Evolutionary conservation across 2,888 invertebrate species (phyloP).

Genomic region (Phalera bucephala): DNA sequence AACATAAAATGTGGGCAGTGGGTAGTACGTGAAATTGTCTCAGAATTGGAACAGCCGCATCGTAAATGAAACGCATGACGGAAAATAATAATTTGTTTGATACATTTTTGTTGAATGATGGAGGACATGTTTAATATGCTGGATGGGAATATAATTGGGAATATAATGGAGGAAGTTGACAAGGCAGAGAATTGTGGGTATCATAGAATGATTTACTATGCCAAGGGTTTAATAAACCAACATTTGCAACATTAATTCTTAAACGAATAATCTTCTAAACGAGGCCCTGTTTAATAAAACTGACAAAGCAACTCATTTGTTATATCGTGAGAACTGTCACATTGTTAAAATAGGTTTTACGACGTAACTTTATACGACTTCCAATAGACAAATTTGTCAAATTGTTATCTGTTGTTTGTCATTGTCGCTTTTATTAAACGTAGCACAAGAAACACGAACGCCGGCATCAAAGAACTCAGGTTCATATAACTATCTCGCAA

Average conservation of each 20-base stretch:
- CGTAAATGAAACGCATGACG: slow-evolving; percentile 23
- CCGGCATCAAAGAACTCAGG: slow-evolving; percentile 30
- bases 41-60: slow-evolving; percentile 25
- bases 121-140: not conserved
- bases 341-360: too few species aligned
- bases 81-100: slow-evolving; percentile 21
- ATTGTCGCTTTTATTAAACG: too few species aligned
- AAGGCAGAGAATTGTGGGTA: not conserved
- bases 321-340: too few species aligned
- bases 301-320: too few species aligned
- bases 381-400: too few species aligned
- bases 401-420: too few species aligned
- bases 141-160: slow-evolving; percentile 7
- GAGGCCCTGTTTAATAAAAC: too few species aligned
- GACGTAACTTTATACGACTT: too few species aligned
- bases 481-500: slow-evolving; percentile 24
- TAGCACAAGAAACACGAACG: slow-evolving; percentile 22
- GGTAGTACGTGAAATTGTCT: slow-evolving; percentile 29
- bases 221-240: too few species aligned
- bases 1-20: slow-evolving; percentile 21
- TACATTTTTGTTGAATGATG: slow-evolving; percentile 13
- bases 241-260: too few species aligned
- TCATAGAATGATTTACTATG: too few species aligned
- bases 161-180: slow-evolving; percentile 2
- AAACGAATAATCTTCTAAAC: too few species aligned